Evolutionary conservation across 1,140 invertebrate species (phyloP), one percentile per base, ranked within the genome.

Genomic region (Teleopsis dalmanni): DNA sequence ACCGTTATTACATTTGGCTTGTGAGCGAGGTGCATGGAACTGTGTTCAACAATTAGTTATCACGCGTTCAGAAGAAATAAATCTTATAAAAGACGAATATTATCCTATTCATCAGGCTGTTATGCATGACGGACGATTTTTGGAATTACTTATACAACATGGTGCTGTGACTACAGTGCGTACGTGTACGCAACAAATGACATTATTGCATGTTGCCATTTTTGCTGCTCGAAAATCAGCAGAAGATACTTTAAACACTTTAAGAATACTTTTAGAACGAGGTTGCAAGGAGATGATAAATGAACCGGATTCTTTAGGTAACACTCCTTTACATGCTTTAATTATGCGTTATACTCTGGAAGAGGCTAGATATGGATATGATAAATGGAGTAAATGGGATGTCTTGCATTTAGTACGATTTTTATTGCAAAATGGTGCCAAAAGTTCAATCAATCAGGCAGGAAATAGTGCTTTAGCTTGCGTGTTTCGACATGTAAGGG

Each of bases 41-140:
- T 85, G 82, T 67, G 81, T 82, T 0, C 79, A 82, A 57, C 82
- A 79, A 66, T 65, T 85, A 25, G 78, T 76, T 8, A 71, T 76
- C 11, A 80, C 81, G 40, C 72, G 83, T 31, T 78, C 78, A 22
- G 82, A 85, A 53, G 83, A 86, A 68, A 82, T 86, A 11, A 83
- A 86, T 62, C 76, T 82, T 37, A 79, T 83, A 40, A 84, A 82
- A 70, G 83, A 86, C 60, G 83, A 86, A 72, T 85, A 84, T 62
- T 85, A 82, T 71, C 83, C 83, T 6, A 83, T 86, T 43, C 83
- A 85, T 62, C 82, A 85, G 57, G 83, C 82, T 3, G 80, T 81
- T 6, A 71, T 83, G 22, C 81, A 84, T 57, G 79, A 83, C 52
- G 74, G 77, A 26, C 78, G 80, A 52, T 84, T 84, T 61, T 65